phyloP scores from a whole-genome alignment of 2,797 vertebrate species.

The Acomys russatus region DNA sequence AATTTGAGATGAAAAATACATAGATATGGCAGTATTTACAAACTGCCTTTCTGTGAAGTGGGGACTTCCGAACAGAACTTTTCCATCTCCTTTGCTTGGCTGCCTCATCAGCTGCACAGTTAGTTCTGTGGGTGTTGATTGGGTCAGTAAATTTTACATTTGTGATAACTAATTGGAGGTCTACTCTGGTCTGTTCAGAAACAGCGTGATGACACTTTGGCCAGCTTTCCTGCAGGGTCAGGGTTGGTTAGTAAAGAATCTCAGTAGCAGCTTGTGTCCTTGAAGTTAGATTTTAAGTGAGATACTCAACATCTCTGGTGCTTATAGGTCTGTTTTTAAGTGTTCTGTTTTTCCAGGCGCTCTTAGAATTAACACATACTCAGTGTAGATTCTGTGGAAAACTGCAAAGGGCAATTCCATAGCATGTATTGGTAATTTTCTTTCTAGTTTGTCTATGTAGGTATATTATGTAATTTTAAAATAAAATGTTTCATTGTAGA shows the following conservation, averaged over 20 bases:
- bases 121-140: background rate
- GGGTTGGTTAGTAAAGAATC: background rate
- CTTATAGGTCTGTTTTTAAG: constrained; percentile 23
- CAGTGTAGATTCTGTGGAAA: constrained; percentile 6
- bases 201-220: background rate
- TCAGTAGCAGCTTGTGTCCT: background rate
- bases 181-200: constrained; percentile 56
- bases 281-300: constrained; percentile 33
- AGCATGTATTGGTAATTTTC: constrained; percentile 13
- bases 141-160: constrained; percentile 62
- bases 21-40: constrained; percentile 43
- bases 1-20: constrained; percentile 61
- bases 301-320: background rate
- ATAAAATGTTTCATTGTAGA: constrained; percentile 11
- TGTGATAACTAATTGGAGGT: constrained; percentile 48
- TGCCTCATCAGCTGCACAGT: background rate
- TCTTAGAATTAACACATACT: constrained; percentile 39
- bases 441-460: constrained; percentile 45
- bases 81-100: background rate
- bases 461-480: background rate
- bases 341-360: background rate
- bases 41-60: constrained; percentile 10
- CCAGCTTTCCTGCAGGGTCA: constrained; percentile 17
- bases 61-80: background rate
- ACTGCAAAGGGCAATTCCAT: background rate